phyloP scores from a whole-genome alignment of 2,113 vertebrate species.

The Mustela lutreola region DNA sequence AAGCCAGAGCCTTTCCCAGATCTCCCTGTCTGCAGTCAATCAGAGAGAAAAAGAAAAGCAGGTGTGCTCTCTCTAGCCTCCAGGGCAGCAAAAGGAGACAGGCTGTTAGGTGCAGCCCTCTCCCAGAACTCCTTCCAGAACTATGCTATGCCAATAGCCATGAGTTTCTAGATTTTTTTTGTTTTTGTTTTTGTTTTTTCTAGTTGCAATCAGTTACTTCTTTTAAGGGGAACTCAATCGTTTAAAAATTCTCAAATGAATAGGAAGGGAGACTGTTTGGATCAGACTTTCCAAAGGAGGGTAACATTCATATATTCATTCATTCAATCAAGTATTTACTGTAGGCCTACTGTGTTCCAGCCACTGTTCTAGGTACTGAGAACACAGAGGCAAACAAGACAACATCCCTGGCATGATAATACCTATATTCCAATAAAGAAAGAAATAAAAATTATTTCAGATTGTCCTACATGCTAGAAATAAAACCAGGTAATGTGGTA shows the following conservation, averaged over 20 bases:
- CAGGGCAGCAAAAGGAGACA: not conserved
- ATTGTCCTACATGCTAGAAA: not conserved
- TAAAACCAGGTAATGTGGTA: not conserved
- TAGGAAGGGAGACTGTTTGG: not conserved
- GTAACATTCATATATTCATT: not conserved
- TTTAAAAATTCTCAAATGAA: not conserved
- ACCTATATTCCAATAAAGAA: not conserved
- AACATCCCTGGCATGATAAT: not conserved
- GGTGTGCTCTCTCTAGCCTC: slow-evolving; percentile 25
- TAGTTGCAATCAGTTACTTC: not conserved
- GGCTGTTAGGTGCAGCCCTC: not conserved
- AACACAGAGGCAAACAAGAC: not conserved
- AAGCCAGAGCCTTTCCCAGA: not conserved
- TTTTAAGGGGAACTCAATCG: not conserved
- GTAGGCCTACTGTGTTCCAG: not conserved
- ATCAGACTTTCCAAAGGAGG: not conserved
- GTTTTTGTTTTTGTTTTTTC: not conserved
- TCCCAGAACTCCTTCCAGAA: not conserved
- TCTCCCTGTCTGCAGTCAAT: slow-evolving; percentile 20
- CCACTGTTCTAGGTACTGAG: not conserved
- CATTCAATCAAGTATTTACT: not conserved
- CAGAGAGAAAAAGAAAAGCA: slow-evolving; percentile 48
- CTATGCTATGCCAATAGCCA: not conserved
- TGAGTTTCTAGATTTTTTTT: not conserved
- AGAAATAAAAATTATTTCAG: not conserved